Evolutionary conservation across 2,113 vertebrate genomes (phyloP).

Genomic region (Ctenodactylus gundi): DNA sequence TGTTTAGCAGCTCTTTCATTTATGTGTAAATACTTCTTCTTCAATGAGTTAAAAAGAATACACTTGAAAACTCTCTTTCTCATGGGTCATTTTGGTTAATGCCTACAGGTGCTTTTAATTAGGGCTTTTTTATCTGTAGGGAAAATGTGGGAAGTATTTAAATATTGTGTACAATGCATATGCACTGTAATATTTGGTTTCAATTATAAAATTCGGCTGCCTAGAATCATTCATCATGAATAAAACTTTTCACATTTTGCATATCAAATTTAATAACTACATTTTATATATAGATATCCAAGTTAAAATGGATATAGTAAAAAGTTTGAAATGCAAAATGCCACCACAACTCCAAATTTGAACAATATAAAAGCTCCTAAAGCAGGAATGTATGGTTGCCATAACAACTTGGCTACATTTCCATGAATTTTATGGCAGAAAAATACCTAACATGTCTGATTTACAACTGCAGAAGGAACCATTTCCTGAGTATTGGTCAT

Average conservation of each 20-base stretch:
- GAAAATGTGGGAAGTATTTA: conserved; percentile 64
- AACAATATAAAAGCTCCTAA: conserved; percentile 67
- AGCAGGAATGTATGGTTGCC: conserved; percentile 76
- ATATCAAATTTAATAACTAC: conserved; percentile 61
- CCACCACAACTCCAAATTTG: conserved; percentile 46
- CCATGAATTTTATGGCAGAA: conserved; percentile 75
- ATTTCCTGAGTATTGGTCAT: conserved; percentile 59
- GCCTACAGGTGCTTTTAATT: conserved; percentile 57
- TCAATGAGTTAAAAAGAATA: conserved; percentile 29
- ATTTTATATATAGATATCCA: conserved; percentile 62
- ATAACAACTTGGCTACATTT: conserved; percentile 78
- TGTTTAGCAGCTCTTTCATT: background rate
- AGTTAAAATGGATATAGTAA: conserved; percentile 58
- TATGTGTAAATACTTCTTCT: conserved; percentile 38
- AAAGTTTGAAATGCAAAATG: conserved; percentile 63
- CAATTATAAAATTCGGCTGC: conserved; percentile 56
- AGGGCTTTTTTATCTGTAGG: conserved; percentile 47
- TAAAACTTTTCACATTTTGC: conserved; percentile 47
- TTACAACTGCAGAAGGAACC: conserved; percentile 66
- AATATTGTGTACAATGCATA: conserved; percentile 22
- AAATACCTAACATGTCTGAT: conserved; percentile 72
- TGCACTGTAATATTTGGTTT: conserved; percentile 43
- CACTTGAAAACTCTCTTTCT: conserved; percentile 31
- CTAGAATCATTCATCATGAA: background rate
- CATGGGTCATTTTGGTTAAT: conserved; percentile 8